Base-by-base conservation (phyloP, 2,797 vertebrate genomes). In the Propithecus perrieri region DNA sequence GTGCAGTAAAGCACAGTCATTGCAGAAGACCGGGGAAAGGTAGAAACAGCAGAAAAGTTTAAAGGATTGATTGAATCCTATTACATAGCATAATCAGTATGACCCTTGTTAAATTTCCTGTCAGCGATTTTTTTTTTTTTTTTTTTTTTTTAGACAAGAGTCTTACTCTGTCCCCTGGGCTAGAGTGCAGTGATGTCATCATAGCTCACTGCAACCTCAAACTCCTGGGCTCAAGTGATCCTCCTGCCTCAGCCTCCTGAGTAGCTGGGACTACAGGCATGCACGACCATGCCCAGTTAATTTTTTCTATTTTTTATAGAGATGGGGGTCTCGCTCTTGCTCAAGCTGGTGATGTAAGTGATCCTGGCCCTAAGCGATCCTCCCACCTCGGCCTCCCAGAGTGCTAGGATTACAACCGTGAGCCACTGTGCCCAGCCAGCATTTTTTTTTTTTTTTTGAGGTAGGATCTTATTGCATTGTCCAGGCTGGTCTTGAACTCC, bases 71-170 rank as follows among this genome's bases (percentile, higher is more conserved):
- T 13, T 38, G 76, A 41, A 9, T 38, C 46, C 14, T n/a, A 1
- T 26, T 35, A 0, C 41, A 2, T 9, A 18, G 61, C 61, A 0
- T 10, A 11, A 7, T n/a, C n/a, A 10, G 65, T 14, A 0, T 35
- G 41, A 11, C 59, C 65, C 92, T 69, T 22, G 50, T 57, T 83
- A 50, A 46, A 3, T 71, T 63, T 55, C 78, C 33, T 15, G 1
- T 63, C 55, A 79, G 35, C 26, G 13, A 8, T 43, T 7, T 43
- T 43, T 43, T 33, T 59, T 53, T 50, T 50, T 65, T n/a, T n/a
- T 65, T n/a, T 17, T 65, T n/a, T n/a, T 18, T 65, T 65, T 14
- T 17, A n/a, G 33, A 65, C 15, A n/a, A n/a, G 63, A 65, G 33
- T 65, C 61, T 63, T 3, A 33, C 61, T 65, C 14, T 65, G 13